Conservation (phyloP, 2,888 invertebrate genomes). For the Neoscelio sp. region DNA sequence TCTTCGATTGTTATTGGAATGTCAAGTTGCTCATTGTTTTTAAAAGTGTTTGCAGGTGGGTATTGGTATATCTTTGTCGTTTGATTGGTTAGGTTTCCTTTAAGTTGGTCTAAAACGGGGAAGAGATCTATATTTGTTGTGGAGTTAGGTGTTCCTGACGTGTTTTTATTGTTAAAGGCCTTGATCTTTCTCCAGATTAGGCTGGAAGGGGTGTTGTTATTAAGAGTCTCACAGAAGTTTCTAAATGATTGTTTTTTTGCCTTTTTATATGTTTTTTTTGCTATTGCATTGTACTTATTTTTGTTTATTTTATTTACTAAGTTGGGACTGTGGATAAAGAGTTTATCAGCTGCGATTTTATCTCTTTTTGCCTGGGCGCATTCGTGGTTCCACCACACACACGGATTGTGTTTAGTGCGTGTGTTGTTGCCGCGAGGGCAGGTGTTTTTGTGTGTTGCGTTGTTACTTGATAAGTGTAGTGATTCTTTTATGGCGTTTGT, state of each 20-base stretch:
- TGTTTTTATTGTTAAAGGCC: constrained; percentile 6
- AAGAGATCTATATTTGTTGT: background rate
- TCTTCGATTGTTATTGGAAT: background rate
- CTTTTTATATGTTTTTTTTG: constrained; percentile 1
- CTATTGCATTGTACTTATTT: background rate
- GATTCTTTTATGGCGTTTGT: background rate
- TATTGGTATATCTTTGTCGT: constrained; percentile 2
- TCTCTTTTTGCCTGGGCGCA: background rate
- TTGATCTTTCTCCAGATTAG: constrained; percentile 6
- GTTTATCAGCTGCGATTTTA: background rate
- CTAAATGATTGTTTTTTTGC: background rate
- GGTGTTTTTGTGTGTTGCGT: too few relatives aligned
- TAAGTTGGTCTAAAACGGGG: background rate
- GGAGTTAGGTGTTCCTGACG: background rate
- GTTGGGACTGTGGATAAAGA: background rate
- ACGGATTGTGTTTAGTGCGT: background rate
- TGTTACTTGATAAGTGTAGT: background rate
- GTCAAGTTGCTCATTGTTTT: background rate
- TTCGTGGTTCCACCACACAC: background rate
- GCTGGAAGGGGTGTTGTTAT: constrained; percentile 1
- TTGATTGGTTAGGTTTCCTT: background rate
- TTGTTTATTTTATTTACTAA: background rate
- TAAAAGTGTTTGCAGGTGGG: background rate
- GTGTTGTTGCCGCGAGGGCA: too few relatives aligned
- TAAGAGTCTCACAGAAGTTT: background rate